Evolutionary conservation across 2,113 vertebrate species (phyloP).

Genomic region (Girardinichthys multiradiatus): DNA sequence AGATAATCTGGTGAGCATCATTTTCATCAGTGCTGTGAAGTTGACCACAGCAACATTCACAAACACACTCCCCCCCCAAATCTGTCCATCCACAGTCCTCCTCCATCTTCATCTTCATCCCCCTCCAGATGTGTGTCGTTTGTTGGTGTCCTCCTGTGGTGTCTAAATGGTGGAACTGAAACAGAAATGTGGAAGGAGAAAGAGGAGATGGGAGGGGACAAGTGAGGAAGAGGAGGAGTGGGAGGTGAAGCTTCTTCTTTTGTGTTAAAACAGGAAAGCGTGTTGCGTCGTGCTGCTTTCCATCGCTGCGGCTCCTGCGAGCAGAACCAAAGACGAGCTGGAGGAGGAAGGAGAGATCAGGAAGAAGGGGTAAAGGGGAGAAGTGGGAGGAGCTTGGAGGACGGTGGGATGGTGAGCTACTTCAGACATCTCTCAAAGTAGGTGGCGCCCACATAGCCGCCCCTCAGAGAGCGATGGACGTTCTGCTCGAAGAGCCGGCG

Average conservation of each 20-base stretch:
- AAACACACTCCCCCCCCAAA: slow-evolving; percentile 33
- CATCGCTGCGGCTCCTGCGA: slow-evolving; percentile 27
- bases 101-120: neutral
- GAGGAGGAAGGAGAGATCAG: neutral
- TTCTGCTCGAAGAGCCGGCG: slow-evolving; percentile 94
- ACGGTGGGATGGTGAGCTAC: slow-evolving; percentile 71
- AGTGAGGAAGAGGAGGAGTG: neutral
- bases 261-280: slow-evolving; percentile 57
- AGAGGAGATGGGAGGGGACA: neutral
- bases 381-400: slow-evolving; percentile 8
- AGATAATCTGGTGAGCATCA: slow-evolving; percentile 18
- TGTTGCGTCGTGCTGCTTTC: slow-evolving; percentile 56
- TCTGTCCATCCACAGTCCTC: neutral
- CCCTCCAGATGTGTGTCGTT: slow-evolving; percentile 39
- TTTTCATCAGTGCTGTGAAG: slow-evolving; percentile 45
- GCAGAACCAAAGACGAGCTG: slow-evolving; percentile 13
- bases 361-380: neutral
- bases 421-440: slow-evolving; percentile 96
- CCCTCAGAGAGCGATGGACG: slow-evolving; percentile 89
- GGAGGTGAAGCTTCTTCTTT: slow-evolving; percentile 20
- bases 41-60: slow-evolving; percentile 39
- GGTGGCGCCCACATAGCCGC: slow-evolving; percentile 92
- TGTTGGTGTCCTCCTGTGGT: slow-evolving; percentile 37
- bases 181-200: slow-evolving; percentile 16
- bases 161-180: slow-evolving; percentile 65